phyloP scores from a whole-genome alignment of 30 jellyfish, hydroid and myxozoan genomes.

The Sanderia malayensis region DNA sequence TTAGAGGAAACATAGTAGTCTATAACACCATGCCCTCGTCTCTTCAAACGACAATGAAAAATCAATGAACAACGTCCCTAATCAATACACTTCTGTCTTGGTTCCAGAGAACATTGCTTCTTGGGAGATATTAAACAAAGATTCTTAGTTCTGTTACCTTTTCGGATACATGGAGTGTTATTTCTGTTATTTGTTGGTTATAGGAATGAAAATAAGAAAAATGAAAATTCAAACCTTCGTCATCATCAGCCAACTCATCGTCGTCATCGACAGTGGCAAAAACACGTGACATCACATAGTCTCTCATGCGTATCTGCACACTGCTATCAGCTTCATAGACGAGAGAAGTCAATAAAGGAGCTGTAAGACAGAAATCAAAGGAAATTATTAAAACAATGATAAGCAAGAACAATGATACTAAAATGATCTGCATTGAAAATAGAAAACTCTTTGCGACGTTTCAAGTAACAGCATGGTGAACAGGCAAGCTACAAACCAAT shows the following conservation, averaged over 20 bases:
- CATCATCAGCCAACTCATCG: conserved; percentile 72
- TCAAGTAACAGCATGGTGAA: not conserved
- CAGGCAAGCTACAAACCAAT: not conserved
- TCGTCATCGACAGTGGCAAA: conserved; percentile 76
- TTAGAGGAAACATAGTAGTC: too few relatives aligned
- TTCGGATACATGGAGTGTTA: not conserved
- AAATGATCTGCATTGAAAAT: not conserved
- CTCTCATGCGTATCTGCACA: conserved; percentile 89
- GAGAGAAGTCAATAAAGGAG: conserved; percentile 50
- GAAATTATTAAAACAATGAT: not conserved
- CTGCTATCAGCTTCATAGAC: conserved; percentile 78
- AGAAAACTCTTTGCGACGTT: not conserved
- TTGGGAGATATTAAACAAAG: too few relatives aligned
- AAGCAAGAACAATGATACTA: conserved; percentile 6
- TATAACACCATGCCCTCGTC: too few relatives aligned
- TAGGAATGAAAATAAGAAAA: not conserved
- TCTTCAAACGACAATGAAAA: too few relatives aligned
- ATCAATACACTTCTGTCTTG: not conserved
- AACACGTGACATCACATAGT: conserved; percentile 80
- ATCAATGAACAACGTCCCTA: not conserved
- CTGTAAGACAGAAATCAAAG: too few relatives aligned
- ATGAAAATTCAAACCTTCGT: conserved; percentile 69
- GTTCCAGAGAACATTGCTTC: not conserved
- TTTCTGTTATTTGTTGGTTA: not conserved
- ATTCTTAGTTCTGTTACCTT: not conserved